A percentile compares a stretch with the other conserved stretches of the same genome.
Evolutionary conservation across 2,113 vertebrate genomes (phyloP).

Genomic region (Eurypyga helias): DNA sequence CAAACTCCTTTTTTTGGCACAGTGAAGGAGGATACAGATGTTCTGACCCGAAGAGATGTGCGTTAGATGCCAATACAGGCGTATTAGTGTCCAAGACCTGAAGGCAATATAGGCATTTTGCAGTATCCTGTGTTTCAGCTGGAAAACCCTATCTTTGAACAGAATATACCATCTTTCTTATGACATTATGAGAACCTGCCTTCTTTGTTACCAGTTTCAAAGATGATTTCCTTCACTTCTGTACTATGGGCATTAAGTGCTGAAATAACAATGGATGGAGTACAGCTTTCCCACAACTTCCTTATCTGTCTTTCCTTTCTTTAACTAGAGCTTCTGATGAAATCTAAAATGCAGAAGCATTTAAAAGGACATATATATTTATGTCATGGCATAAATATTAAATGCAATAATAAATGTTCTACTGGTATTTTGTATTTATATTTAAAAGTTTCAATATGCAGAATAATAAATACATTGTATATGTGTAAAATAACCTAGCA

Average conservation of each 20-base stretch:
- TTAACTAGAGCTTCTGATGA: neutral
- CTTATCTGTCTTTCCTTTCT: neutral
- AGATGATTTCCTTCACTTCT: neutral
- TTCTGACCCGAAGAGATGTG: neutral
- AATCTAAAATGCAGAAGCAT: neutral
- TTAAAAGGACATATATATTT: neutral
- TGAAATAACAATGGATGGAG: neutral
- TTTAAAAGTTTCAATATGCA: neutral
- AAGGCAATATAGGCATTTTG: neutral
- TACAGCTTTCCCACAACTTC: neutral
- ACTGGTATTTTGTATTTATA: neutral
- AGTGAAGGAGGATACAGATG: neutral
- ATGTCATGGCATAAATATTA: slow-evolving; percentile 14
- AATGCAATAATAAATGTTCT: slow-evolving; percentile 5
- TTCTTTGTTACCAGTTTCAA: neutral
- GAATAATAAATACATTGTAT: slow-evolving; percentile 6
- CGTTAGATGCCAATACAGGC: neutral
- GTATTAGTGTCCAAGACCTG: neutral
- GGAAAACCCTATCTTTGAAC: neutral
- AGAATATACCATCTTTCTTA: neutral
- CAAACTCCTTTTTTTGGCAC: neutral
- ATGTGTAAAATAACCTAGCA: slow-evolving; percentile 8
- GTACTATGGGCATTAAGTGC: neutral
- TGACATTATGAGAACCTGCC: neutral
- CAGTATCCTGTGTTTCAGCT: neutral